Evolutionary conservation across 2,113 vertebrate species (phyloP).

Genomic region (Elaphurus davidianus): DNA sequence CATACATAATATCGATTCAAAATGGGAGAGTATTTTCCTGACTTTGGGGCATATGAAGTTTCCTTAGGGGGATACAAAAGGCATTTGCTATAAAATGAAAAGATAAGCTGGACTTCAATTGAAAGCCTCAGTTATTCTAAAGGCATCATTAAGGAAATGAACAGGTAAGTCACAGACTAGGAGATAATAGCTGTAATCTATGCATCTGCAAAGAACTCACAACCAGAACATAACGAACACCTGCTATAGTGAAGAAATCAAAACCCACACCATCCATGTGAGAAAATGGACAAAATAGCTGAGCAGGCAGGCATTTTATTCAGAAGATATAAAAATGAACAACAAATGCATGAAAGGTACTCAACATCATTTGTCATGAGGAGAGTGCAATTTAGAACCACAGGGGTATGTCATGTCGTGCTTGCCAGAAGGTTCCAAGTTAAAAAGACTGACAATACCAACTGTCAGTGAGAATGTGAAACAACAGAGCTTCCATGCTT

Average conservation of each 20-base stretch:
- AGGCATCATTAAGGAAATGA: background rate
- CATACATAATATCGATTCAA: background rate
- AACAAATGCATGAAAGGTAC: background rate
- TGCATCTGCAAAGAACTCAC: background rate
- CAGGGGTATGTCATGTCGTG: background rate
- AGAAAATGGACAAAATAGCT: background rate
- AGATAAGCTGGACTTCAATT: background rate
- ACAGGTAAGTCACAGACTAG: background rate
- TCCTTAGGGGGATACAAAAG: background rate
- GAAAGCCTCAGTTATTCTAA: background rate
- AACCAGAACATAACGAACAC: background rate
- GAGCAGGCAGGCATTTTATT: background rate
- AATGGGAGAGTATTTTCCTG: background rate
- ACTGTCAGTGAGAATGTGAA: background rate
- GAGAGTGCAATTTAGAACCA: background rate
- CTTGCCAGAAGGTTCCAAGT: background rate
- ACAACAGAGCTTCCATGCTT: background rate
- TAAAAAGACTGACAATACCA: background rate
- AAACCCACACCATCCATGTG: background rate
- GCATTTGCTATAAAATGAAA: background rate
- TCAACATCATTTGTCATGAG: background rate
- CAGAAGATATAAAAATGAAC: background rate
- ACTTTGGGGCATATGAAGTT: background rate
- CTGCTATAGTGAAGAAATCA: background rate
- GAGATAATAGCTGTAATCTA: background rate